Evolutionary conservation across 2,888 invertebrate species (phyloP), one percentile per base, ranked within the genome.

Genomic region (Pristionchus japonicus): DNA sequence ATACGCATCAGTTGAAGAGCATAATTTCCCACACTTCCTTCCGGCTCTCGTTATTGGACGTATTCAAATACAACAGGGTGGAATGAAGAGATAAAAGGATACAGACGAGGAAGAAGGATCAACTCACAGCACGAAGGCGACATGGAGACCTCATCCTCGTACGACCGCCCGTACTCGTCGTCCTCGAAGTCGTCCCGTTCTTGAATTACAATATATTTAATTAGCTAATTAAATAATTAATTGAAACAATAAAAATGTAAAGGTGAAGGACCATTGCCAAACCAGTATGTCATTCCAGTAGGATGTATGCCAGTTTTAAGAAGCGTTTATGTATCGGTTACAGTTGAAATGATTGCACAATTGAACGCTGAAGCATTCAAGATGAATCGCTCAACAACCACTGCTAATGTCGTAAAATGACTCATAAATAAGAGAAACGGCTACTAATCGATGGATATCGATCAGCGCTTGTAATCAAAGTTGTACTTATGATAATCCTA

Each of bases 91-190:
- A n/a, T n/a, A n/a, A n/a, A n/a, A n/a, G n/a, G n/a, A n/a, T n/a
- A n/a, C n/a, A n/a, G n/a, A n/a, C n/a, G n/a, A n/a, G n/a, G n/a
- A n/a, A n/a, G n/a, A 40, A 15, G 61, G 77, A 87, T 57, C 61
- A 47, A 82, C 89, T 89, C 67, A 91, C 92, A 87, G n/a, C 70
- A 74, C 4, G 89, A 87, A 13, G 90, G 89, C 11, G 90, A 89
- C 82, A 92, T 52, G 40, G 90, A 86, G 17, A 88, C 89, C 9
- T 92, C 92, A 17, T 93, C 93, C 49, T 93, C 93, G 20, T 91
- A 90, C 23, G 92, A 92, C 17, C 91, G 89, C 23, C 92, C 92
- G 70, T 90, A 91, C 70, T 90, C 90, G 82, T 93, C 92, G 74
- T 92, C 90, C 67, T 93, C 93, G 61, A 92, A 91, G 61, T 92